Base-by-base conservation (phyloP, 2,797 vertebrate genomes). In the Setipinna tenuifilis region DNA sequence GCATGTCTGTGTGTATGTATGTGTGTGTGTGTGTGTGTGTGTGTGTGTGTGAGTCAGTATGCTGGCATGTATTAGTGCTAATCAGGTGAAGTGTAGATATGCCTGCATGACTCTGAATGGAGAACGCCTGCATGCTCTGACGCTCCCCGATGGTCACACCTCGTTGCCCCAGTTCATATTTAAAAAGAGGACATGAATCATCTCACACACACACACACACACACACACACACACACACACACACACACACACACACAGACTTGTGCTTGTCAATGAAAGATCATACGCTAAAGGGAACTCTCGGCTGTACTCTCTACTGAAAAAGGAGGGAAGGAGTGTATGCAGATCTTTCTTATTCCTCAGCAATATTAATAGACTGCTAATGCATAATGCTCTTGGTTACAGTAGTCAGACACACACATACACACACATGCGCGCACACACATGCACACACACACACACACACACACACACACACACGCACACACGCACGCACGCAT, bases 171-270 rank as follows among this genome's bases (percentile, higher is more conserved):
- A 19, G 58, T 59, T 59, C 58, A 25, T 78, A 44, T 78, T 9
- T 23, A 61, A 78, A 78, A 25, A 62, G 61, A 62, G 14, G 21
- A 59, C 61, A 62, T 62, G 58, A 61, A 61, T 61, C 19, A 57
- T 57, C 46, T 4, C 46, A 48, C 46, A 50, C 59, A 61, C 59
- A 61, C 59, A 61, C 59, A 61, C 6, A 65, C 61, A 65, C 61
- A 25, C 61, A 65, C 61, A 65, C 61, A 65, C n/a, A 65, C 61
- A 65, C 61, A 65, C 61, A 65, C n/a, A 25, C 61, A 65, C 61
- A 65, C 61, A 65, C n/a, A 65, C n/a, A 65, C n/a, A 65, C 61
- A 65, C n/a, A 10, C 23, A 10, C 11, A 10, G n/a, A 10, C 61
- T 25, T 17, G 0, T 17, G 58, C 1, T 61, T 61, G 21, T 61